Base-by-base conservation (phyloP, 2,113 vertebrate genomes). In the Xiphophorus hellerii region DNA sequence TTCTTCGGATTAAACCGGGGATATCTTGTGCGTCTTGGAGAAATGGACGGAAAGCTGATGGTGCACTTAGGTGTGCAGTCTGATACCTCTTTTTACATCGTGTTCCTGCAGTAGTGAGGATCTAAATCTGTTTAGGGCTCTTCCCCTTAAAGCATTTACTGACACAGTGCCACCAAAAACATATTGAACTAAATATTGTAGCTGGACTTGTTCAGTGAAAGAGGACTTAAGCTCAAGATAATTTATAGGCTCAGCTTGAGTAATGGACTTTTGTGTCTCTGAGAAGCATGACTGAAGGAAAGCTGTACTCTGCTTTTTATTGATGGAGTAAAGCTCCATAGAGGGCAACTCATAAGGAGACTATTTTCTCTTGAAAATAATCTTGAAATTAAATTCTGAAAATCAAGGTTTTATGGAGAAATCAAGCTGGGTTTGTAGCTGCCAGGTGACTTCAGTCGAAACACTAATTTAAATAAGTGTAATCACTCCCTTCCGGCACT, bases 231-330 rank as follows among this genome's bases (percentile, higher is more conserved):
- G 84, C 81, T 76, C 68, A 76, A 83, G 87, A 88, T 88, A 74
- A 83, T 73, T 90, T 51, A 71, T 39, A 77, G 84, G 80, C 90
- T 90, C 87, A 88, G 87, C 84, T 85, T 74, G 80, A 81, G 80
- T 91, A 88, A 92, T 90, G 88, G 80, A 84, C 80, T 92, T 90
- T 92, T 87, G 84, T 92, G 84, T 85, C 71, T 69, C 73, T 88
- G 84, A 91, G 82, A 89, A 82, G 10, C 77, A 69, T 91, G 89
- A 90, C 90, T 69, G 77, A 80, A 35, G 80, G 73, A 73, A 77
- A 66, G 79, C 84, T 51, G 61, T 22, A 5, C 66, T 29, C 58
- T 29, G 54, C 71, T 66, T 68, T n/a, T 74, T 68, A 29, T 73
- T 71, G 12, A 29, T 77, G 13, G 74, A 58, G 66, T 1, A 65